phyloP scores from a whole-genome alignment of 2,797 vertebrate species.

The Oophaga sylvatica region DNA sequence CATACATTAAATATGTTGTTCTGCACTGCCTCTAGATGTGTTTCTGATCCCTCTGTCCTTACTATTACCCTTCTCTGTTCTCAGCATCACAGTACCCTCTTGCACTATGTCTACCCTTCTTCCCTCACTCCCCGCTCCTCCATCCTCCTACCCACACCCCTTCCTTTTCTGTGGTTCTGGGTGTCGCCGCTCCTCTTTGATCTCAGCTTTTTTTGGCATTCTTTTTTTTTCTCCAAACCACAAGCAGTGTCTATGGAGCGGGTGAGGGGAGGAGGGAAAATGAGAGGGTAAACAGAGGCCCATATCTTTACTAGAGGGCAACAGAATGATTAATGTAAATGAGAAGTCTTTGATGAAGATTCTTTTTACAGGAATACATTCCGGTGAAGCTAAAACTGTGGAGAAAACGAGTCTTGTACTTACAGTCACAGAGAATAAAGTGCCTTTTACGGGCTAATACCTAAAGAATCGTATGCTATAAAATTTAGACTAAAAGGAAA shows the following conservation, averaged over 20 bases:
- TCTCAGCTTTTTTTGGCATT: conserved; percentile 44
- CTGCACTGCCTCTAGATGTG: not conserved
- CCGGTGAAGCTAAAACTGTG: not conserved
- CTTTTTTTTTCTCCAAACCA: conserved; percentile 41
- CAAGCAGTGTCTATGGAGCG: conserved; percentile 40
- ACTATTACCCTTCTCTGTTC: not conserved
- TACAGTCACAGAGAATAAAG: not conserved
- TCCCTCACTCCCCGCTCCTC: conserved; percentile 18
- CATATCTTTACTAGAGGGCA: not conserved
- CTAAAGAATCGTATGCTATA: not conserved
- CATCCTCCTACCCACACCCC: conserved; percentile 39
- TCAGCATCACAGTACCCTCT: not conserved
- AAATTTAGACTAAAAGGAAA: not conserved
- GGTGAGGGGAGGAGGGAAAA: conserved; percentile 3
- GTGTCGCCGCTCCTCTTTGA: conserved; percentile 54
- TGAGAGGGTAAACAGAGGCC: conserved; percentile 20
- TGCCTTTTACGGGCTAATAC: not conserved
- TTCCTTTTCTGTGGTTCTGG: conserved; percentile 57
- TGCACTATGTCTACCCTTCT: not conserved
- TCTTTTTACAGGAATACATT: not conserved
- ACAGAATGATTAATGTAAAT: not conserved
- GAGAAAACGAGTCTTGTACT: not conserved
- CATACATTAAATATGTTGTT: not conserved
- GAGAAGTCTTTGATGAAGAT: conserved; percentile 1
- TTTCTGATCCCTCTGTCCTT: conserved; percentile 1